Evolutionary conservation across 2,888 invertebrate genomes (phyloP), one percentile per base, ranked within the genome.

Genomic region (Periphyllus acericola): DNA sequence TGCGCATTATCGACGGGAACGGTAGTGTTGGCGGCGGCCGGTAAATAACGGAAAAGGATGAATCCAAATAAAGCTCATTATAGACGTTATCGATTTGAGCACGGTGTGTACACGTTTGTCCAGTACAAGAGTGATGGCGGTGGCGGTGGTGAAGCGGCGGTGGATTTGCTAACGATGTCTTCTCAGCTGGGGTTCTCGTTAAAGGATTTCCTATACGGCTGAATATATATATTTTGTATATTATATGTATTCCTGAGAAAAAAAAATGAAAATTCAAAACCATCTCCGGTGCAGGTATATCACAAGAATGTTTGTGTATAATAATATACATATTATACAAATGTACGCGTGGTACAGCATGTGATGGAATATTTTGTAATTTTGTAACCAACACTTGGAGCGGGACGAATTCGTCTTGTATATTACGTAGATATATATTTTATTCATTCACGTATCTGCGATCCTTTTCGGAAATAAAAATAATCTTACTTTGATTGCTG

Each of bases 181-280:
- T 40, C 83, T 84, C 83, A 75, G 83, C 75, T 46, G 83, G 75
- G 83, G 66, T 76, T 75, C 83, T 84, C 83, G 83, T 84, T 84
- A 84, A 84, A 76, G 66, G 75, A 84, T 84, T 76, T 46, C 83
- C 74, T 21, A 21, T 25, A 60, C 9, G 46, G 14, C 46, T 46
- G 46, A 60, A 60, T 66, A 60, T 17, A 72, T 55, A 72, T 25
- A n/a, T n/a, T n/a, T n/a, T n/a, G 32, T 32, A 29, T 81, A 40
- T 36, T 46, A 29, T 46, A 55, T 19, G 46, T 72, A 14, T 71
- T 71, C 19, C n/a, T 6, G 14, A n/a, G 66, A 66, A 40, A 40
- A 40, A 68, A 29, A 80, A 68, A 68, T 68, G 11, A 8, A 21
- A 71, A 29, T 29, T 71, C 14, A 32, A 71, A 66, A 71, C 32